Conservation (phyloP, 1,140 invertebrate genomes). For the Sarcophaga peregrina region DNA sequence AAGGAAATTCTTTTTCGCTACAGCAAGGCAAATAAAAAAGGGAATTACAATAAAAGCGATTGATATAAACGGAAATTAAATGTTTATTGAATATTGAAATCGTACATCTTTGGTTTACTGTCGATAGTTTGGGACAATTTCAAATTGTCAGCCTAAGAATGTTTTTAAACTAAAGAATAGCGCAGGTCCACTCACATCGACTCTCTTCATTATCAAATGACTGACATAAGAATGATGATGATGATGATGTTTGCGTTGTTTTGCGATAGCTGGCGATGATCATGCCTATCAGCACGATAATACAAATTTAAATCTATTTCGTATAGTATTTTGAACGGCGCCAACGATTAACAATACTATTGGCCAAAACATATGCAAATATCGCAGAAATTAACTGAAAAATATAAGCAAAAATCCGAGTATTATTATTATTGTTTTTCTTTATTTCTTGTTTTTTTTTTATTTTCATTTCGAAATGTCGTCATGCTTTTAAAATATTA, state of each 20-base stretch:
- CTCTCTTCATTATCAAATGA: slow-evolving; percentile 5
- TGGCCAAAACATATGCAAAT: slow-evolving; percentile 59
- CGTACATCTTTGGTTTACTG: slow-evolving; percentile 31
- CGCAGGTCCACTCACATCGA: background rate
- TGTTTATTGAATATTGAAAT: background rate
- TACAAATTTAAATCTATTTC: slow-evolving; percentile 51
- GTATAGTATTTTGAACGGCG: slow-evolving; percentile 62
- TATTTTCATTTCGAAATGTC: too few species aligned
- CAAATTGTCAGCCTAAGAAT: slow-evolving; percentile 1
- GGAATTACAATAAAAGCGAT: too few species aligned
- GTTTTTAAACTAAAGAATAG: background rate
- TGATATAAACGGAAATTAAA: background rate
- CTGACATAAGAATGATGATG: background rate
- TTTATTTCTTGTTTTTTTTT: too few species aligned
- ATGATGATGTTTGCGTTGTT: background rate
- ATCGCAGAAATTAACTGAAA: slow-evolving; percentile 58
- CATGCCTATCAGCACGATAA: background rate
- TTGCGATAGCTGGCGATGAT: background rate
- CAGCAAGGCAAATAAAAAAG: background rate
- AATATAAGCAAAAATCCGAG: slow-evolving; percentile 33
- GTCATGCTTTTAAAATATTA: background rate
- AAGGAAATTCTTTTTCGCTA: background rate
- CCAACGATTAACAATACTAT: slow-evolving; percentile 64
- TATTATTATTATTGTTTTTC: background rate
- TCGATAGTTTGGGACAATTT: slow-evolving; percentile 11